Evolutionary conservation across 2,113 vertebrate species (phyloP), one percentile per base, ranked within the genome.

Genomic region (Deroptyus accipitrinus): DNA sequence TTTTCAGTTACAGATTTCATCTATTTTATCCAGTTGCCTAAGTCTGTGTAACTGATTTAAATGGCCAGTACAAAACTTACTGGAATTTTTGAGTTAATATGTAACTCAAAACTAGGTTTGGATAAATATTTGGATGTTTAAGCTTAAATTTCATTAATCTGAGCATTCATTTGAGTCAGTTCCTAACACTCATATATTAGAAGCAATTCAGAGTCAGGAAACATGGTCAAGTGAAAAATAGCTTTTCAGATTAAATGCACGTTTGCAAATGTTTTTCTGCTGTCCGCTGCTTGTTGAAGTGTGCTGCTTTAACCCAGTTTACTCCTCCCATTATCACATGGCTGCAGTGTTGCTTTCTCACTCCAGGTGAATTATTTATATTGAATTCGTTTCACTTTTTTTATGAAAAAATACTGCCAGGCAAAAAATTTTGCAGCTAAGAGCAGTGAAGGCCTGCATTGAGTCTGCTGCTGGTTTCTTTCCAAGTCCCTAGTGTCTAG

Each of bases 1-100:
- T 86, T 90, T 81, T 88, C 51, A 92, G 46, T 37, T 91, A 61
- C 35, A 73, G 18, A 57, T 90, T 91, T 91, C 67, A 31, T 82
- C 66, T 75, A 3, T 37, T 84, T 91, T 64, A 25, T 87, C 17
- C 6, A 35, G 17, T 39, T 82, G 5, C 20, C 23, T 39, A 44
- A 88, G 10, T 28, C 48, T 35, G 27, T 48, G 24, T 46, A 66
- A 86, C 13, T 35, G 64, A 63, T 88, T 88, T 86, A 84, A 75
- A 27, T 64, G 52, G 18, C 15, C 27, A n/a, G 11, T 61, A 57
- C 48, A 55, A 90, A 92, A 75, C 22, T 72, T 39, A 13, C 6
- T 86, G n/a, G 13, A 81, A 68, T 44, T 80, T 92, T 87, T 55
- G 35, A 63, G 25, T 67, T 30, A 68, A 59, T 39, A 23, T 16